Conservation (phyloP, 2,113 vertebrate genomes). For the Xiphophorus hellerii region DNA sequence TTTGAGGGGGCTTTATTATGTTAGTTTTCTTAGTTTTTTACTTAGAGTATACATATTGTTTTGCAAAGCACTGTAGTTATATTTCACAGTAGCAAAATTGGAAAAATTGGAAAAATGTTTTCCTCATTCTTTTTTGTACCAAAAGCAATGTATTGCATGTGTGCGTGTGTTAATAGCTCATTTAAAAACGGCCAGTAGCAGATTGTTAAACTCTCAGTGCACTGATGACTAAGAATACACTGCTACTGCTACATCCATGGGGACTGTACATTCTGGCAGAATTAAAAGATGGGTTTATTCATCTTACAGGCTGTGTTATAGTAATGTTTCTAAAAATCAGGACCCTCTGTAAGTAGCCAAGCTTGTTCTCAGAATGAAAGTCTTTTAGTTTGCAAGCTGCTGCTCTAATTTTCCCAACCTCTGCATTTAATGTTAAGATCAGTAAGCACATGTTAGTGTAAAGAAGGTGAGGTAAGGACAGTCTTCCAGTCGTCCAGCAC, state of each 20-base stretch:
- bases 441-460: not conserved
- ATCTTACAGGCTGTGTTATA: not conserved
- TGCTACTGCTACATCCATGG: not conserved
- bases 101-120: too few relatives aligned
- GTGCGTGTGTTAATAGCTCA: not conserved
- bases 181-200: not conserved
- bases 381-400: not conserved
- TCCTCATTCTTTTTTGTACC: too few relatives aligned
- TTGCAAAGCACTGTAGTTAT: too few relatives aligned
- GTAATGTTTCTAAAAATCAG: not conserved
- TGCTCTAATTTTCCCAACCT: not conserved
- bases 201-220: not conserved
- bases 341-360: not conserved
- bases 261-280: not conserved
- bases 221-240: not conserved
- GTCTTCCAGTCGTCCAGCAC: not conserved
- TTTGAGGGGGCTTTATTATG: too few relatives aligned
- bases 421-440: not conserved
- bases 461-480: not conserved
- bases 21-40: too few relatives aligned
- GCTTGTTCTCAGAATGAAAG: not conserved
- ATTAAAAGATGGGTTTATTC: not conserved
- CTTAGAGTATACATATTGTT: too few relatives aligned
- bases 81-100: too few relatives aligned
- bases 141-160: not conserved